These are phyloP conservation scores for Peribatodes rhomboidaria DNA, from an alignment of 2,888 invertebrate species.

Conservation along the genomic window DNA sequence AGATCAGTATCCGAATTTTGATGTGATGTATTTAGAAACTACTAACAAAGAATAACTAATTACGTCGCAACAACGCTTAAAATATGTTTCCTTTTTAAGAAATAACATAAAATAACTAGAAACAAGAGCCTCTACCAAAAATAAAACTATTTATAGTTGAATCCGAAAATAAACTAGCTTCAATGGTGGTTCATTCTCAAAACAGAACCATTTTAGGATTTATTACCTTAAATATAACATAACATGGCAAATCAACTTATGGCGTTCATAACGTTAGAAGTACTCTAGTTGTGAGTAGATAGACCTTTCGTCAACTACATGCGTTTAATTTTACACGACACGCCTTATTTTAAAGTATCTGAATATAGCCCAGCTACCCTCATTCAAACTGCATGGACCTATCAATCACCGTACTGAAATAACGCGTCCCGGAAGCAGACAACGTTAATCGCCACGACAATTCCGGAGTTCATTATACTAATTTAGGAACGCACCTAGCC, in stretches of 20 bases:
- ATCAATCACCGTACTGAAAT: slow-evolving; percentile 53
- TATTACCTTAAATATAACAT: no score
- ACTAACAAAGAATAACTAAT: no score
- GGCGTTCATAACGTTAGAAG: background rate
- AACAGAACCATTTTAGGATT: background rate
- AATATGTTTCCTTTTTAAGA: background rate
- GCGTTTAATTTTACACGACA: background rate
- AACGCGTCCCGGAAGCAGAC: slow-evolving; percentile 70
- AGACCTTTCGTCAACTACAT: background rate
- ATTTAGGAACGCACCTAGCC: slow-evolving; percentile 67
- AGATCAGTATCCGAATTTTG: no score
- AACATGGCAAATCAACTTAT: background rate
- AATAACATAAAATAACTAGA: slow-evolving; percentile 18
- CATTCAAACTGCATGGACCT: slow-evolving; percentile 30
- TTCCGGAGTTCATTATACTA: slow-evolving; percentile 67
- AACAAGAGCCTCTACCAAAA: slow-evolving; percentile 2
- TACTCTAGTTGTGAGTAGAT: background rate
- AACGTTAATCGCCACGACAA: slow-evolving; percentile 75
- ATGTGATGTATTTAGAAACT: no score
- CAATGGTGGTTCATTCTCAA: background rate
- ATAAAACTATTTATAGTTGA: slow-evolving; percentile 12
- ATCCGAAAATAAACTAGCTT: slow-evolving; percentile 13
- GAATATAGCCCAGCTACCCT: slow-evolving; percentile 38
- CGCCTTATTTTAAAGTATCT: background rate
- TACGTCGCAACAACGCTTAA: background rate